phyloP scores from a whole-genome alignment of 2,888 invertebrate species.

The Eucriotettix oculatus region DNA sequence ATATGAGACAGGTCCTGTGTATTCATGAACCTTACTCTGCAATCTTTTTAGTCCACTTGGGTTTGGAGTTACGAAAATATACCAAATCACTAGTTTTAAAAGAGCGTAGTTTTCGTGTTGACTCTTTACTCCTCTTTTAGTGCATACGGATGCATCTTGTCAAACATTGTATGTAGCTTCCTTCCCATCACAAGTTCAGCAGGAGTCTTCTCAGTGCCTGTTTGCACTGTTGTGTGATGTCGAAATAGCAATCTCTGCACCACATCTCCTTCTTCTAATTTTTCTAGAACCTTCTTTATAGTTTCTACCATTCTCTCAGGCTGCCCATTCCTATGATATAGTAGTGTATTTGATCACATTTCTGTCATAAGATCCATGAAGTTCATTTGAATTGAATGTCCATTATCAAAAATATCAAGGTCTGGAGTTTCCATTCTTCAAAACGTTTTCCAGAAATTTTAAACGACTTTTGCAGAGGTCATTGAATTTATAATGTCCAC shows the following conservation, averaged over 20 bases:
- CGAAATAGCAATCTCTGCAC: not conserved
- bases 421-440: not conserved
- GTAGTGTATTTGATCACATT: not conserved
- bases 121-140: not conserved
- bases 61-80: too few relatives aligned
- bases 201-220: not conserved
- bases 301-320: not conserved
- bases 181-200: not conserved
- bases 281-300: not conserved
- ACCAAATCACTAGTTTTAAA: too few relatives aligned
- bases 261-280: not conserved
- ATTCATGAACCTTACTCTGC: too few relatives aligned
- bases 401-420: not conserved
- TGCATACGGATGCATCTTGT: not conserved
- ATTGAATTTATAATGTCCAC: too few relatives aligned
- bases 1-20: too few relatives aligned
- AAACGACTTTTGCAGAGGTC: too few relatives aligned
- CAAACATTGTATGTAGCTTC: not conserved
- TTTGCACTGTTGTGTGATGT: not conserved
- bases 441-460: too few relatives aligned
- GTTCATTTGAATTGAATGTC: too few relatives aligned
- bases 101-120: too few relatives aligned
- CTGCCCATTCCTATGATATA: not conserved
- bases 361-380: not conserved
- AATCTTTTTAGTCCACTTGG: too few relatives aligned